Base-by-base conservation (phyloP, 2,797 vertebrate genomes). In the Phalanger gymnotis region DNA sequence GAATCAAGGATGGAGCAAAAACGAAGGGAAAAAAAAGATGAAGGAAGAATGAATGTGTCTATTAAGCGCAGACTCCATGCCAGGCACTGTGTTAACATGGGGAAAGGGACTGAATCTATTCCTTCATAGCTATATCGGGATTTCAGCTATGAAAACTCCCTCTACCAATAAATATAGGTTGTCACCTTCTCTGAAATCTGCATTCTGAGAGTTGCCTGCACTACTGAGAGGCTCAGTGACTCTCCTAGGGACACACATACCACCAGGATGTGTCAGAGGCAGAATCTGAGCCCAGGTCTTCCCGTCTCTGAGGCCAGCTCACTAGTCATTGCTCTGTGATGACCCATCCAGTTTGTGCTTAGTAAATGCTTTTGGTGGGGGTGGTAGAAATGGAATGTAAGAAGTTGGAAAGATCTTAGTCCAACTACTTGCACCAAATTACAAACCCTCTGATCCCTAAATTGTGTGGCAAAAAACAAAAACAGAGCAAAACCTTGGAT, bases 1-100 rank as follows among this genome's bases (percentile, higher is more conserved):
- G 92, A 91, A 92, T 96, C 93, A 57, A 27, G 91, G 94, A 73
- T 52, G 93, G 92, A 90, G 91, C 51, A 90, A 92, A 94, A 54
- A 92, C 58, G 22, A 3, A 52, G 25, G 40, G 22, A 9, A 34
- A 81, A 51, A n/a, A 51, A 40, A 73, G 61, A 81, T 40, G n/a
- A 73, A 73, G 11, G 40, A 87, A 81, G 19, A 81, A 25, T 51
- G 40, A 87, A 4, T 47, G 40, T 27, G 9, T 81, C 10, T 81
- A 40, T 9, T 40, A 25, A 81, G n/a, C 6, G 0, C 2, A 0
- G n/a, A 81, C 25, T 47, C 73, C 25, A 9, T 27, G 25, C 40
- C 25, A 47, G 40, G 10, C 73, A 87, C 40, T 51, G 73, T 27
- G 73, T 3, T 27, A 51, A 87, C 7, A 51, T 14, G 31, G 25